phyloP scores from a whole-genome alignment of 2,888 invertebrate genomes.

The Trissolcus brochymenae region DNA sequence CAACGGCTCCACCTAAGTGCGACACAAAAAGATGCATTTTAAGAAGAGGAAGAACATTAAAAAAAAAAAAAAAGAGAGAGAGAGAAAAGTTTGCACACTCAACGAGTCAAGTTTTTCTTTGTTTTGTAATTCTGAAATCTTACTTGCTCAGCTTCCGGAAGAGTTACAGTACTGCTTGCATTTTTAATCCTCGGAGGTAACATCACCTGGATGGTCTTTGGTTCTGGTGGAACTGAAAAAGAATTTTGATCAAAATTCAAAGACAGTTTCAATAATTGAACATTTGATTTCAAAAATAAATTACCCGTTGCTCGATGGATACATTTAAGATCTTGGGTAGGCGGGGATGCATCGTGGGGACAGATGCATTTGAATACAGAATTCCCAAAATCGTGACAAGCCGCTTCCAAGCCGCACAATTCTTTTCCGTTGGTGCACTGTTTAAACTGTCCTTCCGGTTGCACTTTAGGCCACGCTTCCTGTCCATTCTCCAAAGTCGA shows the following conservation, averaged over 20 bases:
- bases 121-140: neutral
- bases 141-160: constrained; percentile 71
- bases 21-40: constrained; percentile 6
- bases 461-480: constrained; percentile 58
- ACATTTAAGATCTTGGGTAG: constrained; percentile 80
- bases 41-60: neutral
- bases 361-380: constrained; percentile 81
- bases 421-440: constrained; percentile 71
- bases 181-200: constrained; percentile 77
- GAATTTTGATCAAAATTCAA: neutral
- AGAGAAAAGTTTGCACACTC: no score
- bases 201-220: constrained; percentile 80
- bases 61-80: no score
- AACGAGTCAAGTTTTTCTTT: neutral
- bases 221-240: constrained; percentile 78
- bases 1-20: constrained; percentile 64
- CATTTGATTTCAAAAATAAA: neutral
- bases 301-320: constrained; percentile 81
- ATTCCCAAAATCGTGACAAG: constrained; percentile 78
- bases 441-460: constrained; percentile 18
- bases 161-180: constrained; percentile 68
- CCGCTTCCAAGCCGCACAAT: constrained; percentile 81
- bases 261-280: no score
- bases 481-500: neutral
- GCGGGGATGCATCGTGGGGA: constrained; percentile 81